Base-by-base conservation (phyloP, 2,797 vertebrate genomes). In the Aythya fuligula region DNA sequence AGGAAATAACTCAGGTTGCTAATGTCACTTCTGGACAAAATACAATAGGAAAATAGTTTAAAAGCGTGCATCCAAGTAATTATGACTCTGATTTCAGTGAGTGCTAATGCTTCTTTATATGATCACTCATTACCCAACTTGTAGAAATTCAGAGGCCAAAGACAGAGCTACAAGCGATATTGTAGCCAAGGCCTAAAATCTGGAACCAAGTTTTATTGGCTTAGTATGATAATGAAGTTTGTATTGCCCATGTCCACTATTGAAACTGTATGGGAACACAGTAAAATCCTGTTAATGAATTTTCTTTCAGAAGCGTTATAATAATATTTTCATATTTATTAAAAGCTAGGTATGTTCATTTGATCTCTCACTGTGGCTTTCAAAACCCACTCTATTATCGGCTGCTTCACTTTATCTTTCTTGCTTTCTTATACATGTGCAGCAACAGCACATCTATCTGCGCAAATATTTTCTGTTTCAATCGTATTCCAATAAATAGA, bases 281-380 rank as follows among this genome's bases (percentile, higher is more conserved):
- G 67, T n/a, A 58, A 79, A 89, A 82, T 70, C 53, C 57, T 54
- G 38, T 25, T 84, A 60, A 49, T 77, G 49, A 58, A 28, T 91
- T 94, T 94, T 90, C 88, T 45, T 90, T 91, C 39, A 73, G 39
- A n/a, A 69, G n/a, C 16, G 19, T 76, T 67, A 19, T 73, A 30
- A 53, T 76, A 64, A 27, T 79, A 57, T 76, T 84, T 86, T 76
- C 30, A 38, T 67, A 13, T 17, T 81, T 93, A 71, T 7, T 79
- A 43, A 56, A 90, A 79, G 16, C n/a, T 38, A 18, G 8, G 25
- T 60, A 3, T 16, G 9, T 84, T 73, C 7, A 39, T 87, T 90
- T 85, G 38, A 34, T 93, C 30, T 66, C 30, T 93, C 56, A 18
- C 25, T 54, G 45, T 47, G 62, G 34, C 62, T 45, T 94, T 84